Evolutionary conservation across 1,140 invertebrate species (phyloP), one percentile per base, ranked within the genome.

Genomic region (Battus philenor): DNA sequence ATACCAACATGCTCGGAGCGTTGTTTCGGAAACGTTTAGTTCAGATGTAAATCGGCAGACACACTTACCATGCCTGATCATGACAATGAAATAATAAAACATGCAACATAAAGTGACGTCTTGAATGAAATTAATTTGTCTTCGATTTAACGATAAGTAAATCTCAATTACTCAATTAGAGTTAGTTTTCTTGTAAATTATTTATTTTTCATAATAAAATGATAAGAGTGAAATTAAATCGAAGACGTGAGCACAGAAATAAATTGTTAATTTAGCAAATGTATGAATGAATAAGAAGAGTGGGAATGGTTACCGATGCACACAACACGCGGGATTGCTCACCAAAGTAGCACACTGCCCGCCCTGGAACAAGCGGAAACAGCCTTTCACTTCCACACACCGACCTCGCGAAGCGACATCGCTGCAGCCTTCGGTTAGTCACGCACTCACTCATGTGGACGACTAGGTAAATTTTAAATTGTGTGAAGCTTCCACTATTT

Each of bases 311-410:
- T 94, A 94, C 93, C 93, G 92, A 93, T 93, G 92, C 92, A 93
- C 92, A 94, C 92, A 93, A 93, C 91, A 93, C 92, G 92, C 92
- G 90, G 90, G 90, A 93, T 93, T 93, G 92, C 93, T 94, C 92
- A 93, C 92, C 92, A 93, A 90, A 92, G 93, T 92, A 90, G 91
- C 92, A 90, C 93, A 94, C 76, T 84, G 76, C 64, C 76, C 78
- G 68, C 80, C 80, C 80, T 84, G 80, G 72, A 84, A 84, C 80
- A 84, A 84, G 77, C 79, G 66, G 59, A 91, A 91, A 93, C 89
- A 89, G 92, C 90, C 90, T 91, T 30, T 91, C 88, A 92, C 91
- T 75, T 15, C 20, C 70, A 72, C 69, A 50, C 59, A 54, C 47
- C 29, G 8, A 29, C 26, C 10, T 12, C 29, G 10, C 6, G 11